A percentile compares a stretch with the other conserved stretches of the same genome.
Evolutionary conservation across 1,140 invertebrate genomes (phyloP).

Genomic region (Drosophila sucinea): DNA sequence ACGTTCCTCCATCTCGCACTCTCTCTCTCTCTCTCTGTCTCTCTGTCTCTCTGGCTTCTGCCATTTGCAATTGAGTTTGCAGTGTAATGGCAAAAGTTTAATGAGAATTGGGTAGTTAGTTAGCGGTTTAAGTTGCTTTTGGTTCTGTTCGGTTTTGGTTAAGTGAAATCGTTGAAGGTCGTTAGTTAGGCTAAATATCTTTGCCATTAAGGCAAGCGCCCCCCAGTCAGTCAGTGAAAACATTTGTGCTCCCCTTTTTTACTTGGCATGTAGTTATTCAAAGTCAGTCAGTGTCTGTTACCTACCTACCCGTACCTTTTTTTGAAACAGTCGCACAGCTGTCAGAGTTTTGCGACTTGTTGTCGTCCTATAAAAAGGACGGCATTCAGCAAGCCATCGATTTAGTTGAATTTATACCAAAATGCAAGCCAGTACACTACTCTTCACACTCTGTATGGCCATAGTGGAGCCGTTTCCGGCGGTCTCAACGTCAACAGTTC

Average conservation of each 20-base stretch:
- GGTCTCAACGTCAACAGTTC: background rate
- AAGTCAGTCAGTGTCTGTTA: slow-evolving; percentile 5
- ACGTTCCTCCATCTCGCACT: background rate
- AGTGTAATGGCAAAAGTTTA: slow-evolving; percentile 66
- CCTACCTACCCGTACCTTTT: background rate
- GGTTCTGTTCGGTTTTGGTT: slow-evolving; percentile 23
- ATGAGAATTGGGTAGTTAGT: slow-evolving; percentile 64
- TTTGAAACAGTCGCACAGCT: slow-evolving; percentile 9
- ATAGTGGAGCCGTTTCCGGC: background rate
- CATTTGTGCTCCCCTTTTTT: background rate
- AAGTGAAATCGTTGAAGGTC: slow-evolving; percentile 50
- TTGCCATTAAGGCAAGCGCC: background rate
- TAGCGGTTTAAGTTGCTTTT: slow-evolving; percentile 52
- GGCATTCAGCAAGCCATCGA: background rate
- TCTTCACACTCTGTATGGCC: background rate
- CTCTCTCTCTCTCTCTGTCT: slow-evolving; percentile 9
- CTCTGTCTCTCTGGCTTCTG: slow-evolving; percentile 11
- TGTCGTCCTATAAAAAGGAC: background rate
- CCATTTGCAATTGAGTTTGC: slow-evolving; percentile 56
- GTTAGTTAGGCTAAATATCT: slow-evolving; percentile 30
- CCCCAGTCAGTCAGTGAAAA: too few species aligned
- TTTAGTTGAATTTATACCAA: slow-evolving; percentile 1
- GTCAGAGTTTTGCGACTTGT: slow-evolving; percentile 4
- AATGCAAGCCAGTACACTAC: background rate
- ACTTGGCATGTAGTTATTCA: slow-evolving; percentile 8